Conservation (phyloP, 2,113 vertebrate genomes). For the Eubucco bourcierii region DNA sequence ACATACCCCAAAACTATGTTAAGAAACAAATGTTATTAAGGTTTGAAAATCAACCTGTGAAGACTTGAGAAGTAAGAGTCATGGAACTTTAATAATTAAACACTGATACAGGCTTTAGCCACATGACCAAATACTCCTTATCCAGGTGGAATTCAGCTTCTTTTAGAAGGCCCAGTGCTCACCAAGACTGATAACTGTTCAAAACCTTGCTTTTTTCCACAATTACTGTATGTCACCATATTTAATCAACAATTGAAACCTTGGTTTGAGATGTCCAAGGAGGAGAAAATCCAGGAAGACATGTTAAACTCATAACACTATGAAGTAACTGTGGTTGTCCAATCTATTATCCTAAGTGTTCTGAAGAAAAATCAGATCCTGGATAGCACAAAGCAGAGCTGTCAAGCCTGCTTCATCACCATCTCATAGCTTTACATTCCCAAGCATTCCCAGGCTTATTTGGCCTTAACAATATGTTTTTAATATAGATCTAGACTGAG, state of each 20-base stretch:
- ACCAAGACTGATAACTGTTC: background rate
- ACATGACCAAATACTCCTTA: background rate
- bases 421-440: constrained; percentile 44
- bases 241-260: background rate
- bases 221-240: background rate
- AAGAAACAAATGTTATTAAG: background rate
- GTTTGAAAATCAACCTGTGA: background rate
- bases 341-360: background rate
- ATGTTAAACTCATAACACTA: background rate
- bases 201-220: background rate
- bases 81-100: background rate
- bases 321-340: background rate
- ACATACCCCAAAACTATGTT: background rate
- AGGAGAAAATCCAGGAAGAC: background rate
- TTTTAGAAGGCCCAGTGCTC: background rate
- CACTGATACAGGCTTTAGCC: background rate
- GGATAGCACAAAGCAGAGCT: background rate
- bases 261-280: background rate
- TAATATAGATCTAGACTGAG: constrained; percentile 7
- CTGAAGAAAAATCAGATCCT: background rate
- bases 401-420: background rate
- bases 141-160: background rate
- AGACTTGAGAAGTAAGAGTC: background rate
- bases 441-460: background rate
- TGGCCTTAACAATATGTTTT: constrained; percentile 14